Evolutionary conservation across 1,140 invertebrate genomes (phyloP).

Genomic region (Meloidogyne hapla): DNA sequence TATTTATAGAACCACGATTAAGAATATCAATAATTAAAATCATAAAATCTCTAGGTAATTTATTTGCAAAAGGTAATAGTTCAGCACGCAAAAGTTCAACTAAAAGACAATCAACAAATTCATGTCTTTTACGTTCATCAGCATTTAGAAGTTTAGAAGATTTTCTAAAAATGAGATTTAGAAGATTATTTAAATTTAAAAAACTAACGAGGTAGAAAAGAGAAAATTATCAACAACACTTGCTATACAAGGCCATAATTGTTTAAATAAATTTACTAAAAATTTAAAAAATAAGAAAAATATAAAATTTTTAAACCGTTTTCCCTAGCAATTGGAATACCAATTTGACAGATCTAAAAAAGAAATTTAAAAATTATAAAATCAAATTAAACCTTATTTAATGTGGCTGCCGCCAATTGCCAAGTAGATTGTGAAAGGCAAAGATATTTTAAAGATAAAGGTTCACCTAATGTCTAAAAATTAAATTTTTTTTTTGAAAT

Average conservation of each 20-base stretch:
- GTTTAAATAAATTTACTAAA: conserved; percentile 65
- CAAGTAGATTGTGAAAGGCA: conserved; percentile 80
- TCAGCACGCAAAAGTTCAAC: conserved; percentile 81
- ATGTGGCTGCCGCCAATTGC: conserved; percentile 79
- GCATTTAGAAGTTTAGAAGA: conserved; percentile 68
- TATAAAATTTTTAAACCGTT: conserved; percentile 66
- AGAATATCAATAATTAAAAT: conserved; percentile 82
- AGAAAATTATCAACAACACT: conserved; percentile 82
- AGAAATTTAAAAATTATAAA: not conserved
- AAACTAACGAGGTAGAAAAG: conserved; percentile 71
- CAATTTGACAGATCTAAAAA: conserved; percentile 71
- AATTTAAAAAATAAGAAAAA: conserved; percentile 45
- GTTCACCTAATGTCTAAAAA: conserved; percentile 62
- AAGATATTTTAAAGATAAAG: conserved; percentile 78
- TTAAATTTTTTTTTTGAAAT: not conserved
- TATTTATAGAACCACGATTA: conserved; percentile 83
- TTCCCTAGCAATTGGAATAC: conserved; percentile 80
- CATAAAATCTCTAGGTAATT: conserved; percentile 81
- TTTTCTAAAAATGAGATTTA: conserved; percentile 71
- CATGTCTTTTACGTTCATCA: conserved; percentile 59
- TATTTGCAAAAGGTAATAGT: conserved; percentile 78
- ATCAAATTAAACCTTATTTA: conserved; percentile 72
- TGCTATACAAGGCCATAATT: conserved; percentile 79
- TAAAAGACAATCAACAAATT: conserved; percentile 69
- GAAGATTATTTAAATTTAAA: not conserved